These are phyloP conservation scores for Alouatta palliata DNA, from an alignment of 2,113 vertebrate species.

Conservation along the genomic window DNA sequence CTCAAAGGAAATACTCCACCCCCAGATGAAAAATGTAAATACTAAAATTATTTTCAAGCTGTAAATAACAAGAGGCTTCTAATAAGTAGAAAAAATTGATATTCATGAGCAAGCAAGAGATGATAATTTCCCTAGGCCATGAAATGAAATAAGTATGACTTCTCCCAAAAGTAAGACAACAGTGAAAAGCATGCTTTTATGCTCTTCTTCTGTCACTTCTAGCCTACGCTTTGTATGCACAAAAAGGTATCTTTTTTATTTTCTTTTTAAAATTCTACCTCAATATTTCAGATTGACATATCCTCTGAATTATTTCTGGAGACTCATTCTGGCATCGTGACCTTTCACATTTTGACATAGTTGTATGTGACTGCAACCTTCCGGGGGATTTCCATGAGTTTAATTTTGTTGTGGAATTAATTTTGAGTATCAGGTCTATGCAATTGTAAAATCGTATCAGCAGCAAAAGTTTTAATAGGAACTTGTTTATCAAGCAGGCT, in stretches of 20 bases:
- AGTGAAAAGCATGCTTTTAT: neutral
- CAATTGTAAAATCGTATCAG: conserved; percentile 22
- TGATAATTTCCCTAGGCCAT: neutral
- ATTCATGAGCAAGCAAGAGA: conserved; percentile 4
- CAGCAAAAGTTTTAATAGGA: neutral
- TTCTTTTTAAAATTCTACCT: neutral
- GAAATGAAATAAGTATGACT: neutral
- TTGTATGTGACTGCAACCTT: neutral
- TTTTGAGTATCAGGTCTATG: neutral
- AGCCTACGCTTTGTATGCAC: neutral
- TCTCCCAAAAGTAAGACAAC: neutral
- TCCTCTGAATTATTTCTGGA: conserved; percentile 7
- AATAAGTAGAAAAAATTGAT: neutral
- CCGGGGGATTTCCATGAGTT: neutral
- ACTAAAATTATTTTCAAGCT: conserved; percentile 33
- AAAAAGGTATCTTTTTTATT: conserved; percentile 12
- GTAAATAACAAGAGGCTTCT: conserved; percentile 11
- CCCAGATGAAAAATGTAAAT: neutral
- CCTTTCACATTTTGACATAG: neutral
- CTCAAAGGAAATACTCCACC: neutral
- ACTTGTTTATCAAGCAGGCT: neutral
- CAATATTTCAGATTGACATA: neutral
- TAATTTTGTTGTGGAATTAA: conserved; percentile 10
- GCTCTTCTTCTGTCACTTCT: neutral
- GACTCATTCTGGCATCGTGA: neutral